These are phyloP conservation scores for Scaptomyza caliginosa DNA, from an alignment of 2,888 invertebrate genomes.

Conservation along the genomic window DNA sequence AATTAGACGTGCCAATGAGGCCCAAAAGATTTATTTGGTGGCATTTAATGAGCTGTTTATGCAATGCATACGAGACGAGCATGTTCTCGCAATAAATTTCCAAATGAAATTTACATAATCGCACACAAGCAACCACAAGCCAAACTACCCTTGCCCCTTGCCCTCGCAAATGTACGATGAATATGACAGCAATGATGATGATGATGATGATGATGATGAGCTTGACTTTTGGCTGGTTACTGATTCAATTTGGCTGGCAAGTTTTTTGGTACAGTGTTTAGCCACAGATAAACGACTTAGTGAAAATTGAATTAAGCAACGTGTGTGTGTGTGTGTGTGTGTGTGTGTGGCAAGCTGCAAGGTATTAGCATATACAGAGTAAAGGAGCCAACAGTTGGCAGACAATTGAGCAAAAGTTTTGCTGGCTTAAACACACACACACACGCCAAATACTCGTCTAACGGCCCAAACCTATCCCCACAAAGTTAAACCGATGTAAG, in stretches of 20 bases:
- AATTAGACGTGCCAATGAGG: constrained; percentile 41
- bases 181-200: constrained; percentile 25
- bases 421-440: constrained; percentile 9
- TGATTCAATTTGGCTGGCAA: constrained; percentile 59
- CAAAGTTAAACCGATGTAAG: constrained; percentile 10
- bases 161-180: background rate
- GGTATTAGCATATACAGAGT: constrained; percentile 54
- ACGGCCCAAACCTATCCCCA: background rate
- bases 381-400: constrained; percentile 22
- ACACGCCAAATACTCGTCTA: background rate
- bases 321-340: constrained; percentile 44
- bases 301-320: constrained; percentile 61
- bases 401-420: constrained; percentile 27
- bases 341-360: constrained; percentile 35
- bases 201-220: constrained; percentile 34
- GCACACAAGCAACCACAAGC: constrained; percentile 6
- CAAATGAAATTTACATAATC: constrained; percentile 71
- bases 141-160: background rate
- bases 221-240: constrained; percentile 35
- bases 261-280: constrained; percentile 50
- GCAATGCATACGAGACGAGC: constrained; percentile 42
- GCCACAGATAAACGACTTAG: constrained; percentile 76
- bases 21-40: constrained; percentile 18
- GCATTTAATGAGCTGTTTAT: constrained; percentile 76
- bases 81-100: constrained; percentile 66